These are phyloP conservation scores for Noctua fimbriata DNA, from an alignment of 2,888 invertebrate species.

Conservation along the genomic window DNA sequence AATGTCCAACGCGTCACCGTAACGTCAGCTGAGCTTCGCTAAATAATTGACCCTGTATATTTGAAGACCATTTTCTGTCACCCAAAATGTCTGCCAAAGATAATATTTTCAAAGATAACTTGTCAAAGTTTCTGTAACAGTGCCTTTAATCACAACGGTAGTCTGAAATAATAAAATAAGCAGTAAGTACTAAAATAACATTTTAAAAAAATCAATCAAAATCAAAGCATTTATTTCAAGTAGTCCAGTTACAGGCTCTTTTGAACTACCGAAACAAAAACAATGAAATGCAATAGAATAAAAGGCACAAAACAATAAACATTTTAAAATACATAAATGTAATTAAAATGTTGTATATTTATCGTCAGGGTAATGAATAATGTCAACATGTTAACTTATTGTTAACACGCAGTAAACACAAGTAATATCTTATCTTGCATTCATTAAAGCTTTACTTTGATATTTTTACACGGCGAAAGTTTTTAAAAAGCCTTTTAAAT, in stretches of 20 bases:
- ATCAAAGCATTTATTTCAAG: no score
- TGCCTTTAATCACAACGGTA: no score
- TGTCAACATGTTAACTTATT: conserved; percentile 33
- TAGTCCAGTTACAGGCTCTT: no score
- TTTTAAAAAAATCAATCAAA: no score
- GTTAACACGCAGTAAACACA: conserved; percentile 48
- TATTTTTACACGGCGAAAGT: neutral
- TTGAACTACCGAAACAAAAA: no score
- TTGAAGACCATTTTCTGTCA: neutral
- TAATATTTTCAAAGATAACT: neutral
- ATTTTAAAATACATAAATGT: neutral
- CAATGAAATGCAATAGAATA: no score
- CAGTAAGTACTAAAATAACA: neutral
- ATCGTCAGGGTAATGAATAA: conserved; percentile 40
- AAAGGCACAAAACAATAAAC: neutral
- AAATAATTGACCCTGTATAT: neutral
- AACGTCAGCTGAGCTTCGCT: neutral
- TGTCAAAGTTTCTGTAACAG: neutral
- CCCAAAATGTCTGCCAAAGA: neutral
- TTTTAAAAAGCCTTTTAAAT: neutral
- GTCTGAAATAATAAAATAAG: neutral
- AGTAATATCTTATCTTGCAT: conserved; percentile 41
- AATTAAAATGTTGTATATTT: conserved; percentile 10
- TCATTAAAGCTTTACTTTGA: conserved; percentile 29
- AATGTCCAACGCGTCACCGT: neutral